Evolutionary conservation across 1,140 invertebrate species (phyloP).

Genomic region (Phocides pigmalion): DNA sequence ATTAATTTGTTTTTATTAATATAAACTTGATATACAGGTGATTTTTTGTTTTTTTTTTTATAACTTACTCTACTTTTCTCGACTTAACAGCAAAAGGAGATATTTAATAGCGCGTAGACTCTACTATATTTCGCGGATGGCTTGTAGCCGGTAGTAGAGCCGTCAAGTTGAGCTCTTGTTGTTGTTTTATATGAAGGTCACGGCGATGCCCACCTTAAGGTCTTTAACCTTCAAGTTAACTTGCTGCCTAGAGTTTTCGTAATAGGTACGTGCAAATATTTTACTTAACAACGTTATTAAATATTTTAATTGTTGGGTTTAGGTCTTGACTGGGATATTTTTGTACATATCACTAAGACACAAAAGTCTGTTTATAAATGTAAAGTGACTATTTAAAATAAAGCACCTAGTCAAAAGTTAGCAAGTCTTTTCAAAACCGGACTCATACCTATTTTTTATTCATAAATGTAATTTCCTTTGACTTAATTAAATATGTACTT

Average conservation of each 20-base stretch:
- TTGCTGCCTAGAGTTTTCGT: conserved; percentile 27
- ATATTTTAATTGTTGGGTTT: not conserved
- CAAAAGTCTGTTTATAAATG: too few relatives aligned
- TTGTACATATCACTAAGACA: too few relatives aligned
- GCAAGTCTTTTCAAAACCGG: too few relatives aligned
- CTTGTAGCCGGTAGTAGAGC: conserved; percentile 8
- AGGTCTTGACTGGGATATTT: not conserved
- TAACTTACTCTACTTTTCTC: not conserved
- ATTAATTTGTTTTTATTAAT: not conserved
- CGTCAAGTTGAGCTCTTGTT: conserved; percentile 25
- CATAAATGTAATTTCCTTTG: too few relatives aligned
- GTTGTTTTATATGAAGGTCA: conserved; percentile 33
- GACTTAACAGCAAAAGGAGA: not conserved
- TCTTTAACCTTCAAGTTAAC: conserved; percentile 29
- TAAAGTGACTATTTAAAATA: too few relatives aligned
- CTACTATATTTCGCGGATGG: conserved; percentile 7
- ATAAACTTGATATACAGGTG: not conserved
- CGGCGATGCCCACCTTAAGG: conserved; percentile 34
- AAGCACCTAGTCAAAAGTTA: too few relatives aligned
- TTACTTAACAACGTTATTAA: conserved; percentile 17
- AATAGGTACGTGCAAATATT: conserved; percentile 7
- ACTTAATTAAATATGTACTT: too few relatives aligned
- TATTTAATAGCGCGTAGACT: not conserved
- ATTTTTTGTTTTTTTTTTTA: not conserved
- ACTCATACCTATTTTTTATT: too few relatives aligned